Conservation (phyloP, 2,113 vertebrate genomes). For the Benitochromis conjunctus region DNA sequence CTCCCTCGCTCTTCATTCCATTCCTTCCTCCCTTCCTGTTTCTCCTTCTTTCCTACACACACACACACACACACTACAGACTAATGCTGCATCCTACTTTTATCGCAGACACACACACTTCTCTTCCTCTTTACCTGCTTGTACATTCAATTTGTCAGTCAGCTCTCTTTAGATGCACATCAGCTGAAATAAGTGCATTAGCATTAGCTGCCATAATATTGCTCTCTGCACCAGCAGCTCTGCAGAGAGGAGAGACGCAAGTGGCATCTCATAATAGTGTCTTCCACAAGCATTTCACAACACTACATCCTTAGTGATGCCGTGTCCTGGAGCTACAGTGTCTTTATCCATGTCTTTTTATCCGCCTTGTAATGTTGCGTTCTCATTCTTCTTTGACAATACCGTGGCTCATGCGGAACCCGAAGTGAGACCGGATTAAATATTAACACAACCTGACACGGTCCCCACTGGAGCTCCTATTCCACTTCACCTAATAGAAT, state of each 20-base stretch:
- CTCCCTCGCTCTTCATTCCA: neutral
- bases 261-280: conserved; percentile 22
- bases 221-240: neutral
- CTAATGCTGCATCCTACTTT: neutral
- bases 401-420: conserved; percentile 54
- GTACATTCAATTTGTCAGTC: conserved; percentile 43
- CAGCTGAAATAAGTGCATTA: conserved; percentile 50
- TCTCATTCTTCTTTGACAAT: conserved; percentile 6
- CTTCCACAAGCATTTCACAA: conserved; percentile 13
- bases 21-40: neutral
- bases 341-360: conserved; percentile 36
- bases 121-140: conserved; percentile 26
- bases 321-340: conserved; percentile 15
- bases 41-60: neutral
- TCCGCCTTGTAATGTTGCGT: conserved; percentile 16
- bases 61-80: neutral
- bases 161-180: conserved; percentile 44
- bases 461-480: conserved; percentile 77
- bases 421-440: conserved; percentile 70
- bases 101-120: neutral
- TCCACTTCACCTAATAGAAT: conserved; percentile 84
- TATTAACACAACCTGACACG: conserved; percentile 76
- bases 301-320: conserved; percentile 3
- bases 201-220: conserved; percentile 29
- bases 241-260: neutral